Conservation (phyloP, 2,113 vertebrate genomes). For the Psephotus haematonotus region DNA sequence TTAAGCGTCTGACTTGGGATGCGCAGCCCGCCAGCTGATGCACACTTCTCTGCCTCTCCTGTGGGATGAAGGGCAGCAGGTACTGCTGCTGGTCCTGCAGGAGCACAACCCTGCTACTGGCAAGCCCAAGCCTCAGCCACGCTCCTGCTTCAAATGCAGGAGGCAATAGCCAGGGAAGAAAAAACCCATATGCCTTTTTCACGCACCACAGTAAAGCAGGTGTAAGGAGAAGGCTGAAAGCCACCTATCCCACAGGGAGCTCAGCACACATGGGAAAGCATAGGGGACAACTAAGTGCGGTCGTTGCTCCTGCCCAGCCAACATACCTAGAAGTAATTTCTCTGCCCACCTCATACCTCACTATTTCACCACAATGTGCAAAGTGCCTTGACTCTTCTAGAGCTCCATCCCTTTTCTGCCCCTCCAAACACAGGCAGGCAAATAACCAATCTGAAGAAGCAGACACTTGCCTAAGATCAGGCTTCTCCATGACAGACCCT, state of each 20-base stretch:
- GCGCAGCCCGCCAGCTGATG: background rate
- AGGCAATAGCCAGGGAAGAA: background rate
- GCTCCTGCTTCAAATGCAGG: background rate
- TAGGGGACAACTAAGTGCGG: background rate
- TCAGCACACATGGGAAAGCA: background rate
- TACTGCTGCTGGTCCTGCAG: background rate
- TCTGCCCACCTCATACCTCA: background rate
- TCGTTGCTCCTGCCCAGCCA: background rate
- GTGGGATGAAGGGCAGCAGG: fast-evolving
- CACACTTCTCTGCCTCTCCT: fast-evolving
- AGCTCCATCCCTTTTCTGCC: background rate
- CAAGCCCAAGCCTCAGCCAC: background rate
- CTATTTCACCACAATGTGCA: background rate
- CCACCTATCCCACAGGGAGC: background rate
- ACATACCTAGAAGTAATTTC: background rate
- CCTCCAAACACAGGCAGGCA: background rate
- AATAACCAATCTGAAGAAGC: background rate
- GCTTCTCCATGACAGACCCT: background rate
- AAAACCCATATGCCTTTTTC: background rate
- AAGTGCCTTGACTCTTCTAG: background rate
- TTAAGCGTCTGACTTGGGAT: background rate
- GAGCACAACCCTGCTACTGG: background rate
- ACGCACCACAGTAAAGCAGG: background rate
- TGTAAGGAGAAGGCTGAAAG: background rate
- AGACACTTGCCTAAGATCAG: background rate